Evolutionary conservation across 2,888 invertebrate species (phyloP), one percentile per base, ranked within the genome.

Genomic region (Agrotis puta): DNA sequence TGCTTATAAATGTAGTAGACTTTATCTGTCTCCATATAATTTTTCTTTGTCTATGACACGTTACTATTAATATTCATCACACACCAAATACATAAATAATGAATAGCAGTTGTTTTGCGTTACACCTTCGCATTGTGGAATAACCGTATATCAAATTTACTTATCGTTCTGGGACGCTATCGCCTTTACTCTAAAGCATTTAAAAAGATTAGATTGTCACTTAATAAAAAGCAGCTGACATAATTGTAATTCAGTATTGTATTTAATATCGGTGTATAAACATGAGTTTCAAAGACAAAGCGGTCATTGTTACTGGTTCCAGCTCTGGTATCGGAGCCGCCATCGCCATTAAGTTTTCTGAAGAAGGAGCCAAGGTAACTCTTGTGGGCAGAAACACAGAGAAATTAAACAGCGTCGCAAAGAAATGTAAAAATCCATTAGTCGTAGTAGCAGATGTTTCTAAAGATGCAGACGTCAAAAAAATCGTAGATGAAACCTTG

Each of bases 271-370:
- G 5, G 6, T 27, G 22, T 16, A 39, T 18, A 13, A 63, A 48
- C 56, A 69, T 69, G 87, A 83, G 74, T 79, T 87, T 88, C 53
- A 56, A 74, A 56, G 75, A 69, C 27, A 88, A 87, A 84, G 84
- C 85, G 9, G 86, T 83, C 5, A 33, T 88, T 9, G 79, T 88
- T n/a, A 88, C 88, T 1, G 88, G 88, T 1, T 79, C 83, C 4
- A 87, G 87, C 24, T 83, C 87, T 2, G 88, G 87, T 4, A 86
- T 88, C 9, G 88, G 88, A 22, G 87, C 85, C 1, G 82, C 81
- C 7, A 79, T 77, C 3, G 84, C 83, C 11, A 58, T 53, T 13
- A 51, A 64, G 22, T 73, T 73, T 57, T 58, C 72, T 20, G 64
- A 72, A 13, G 83, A 82, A 74, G 85, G 82, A n/a, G 87, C 86